phyloP scores from a whole-genome alignment of 2,113 vertebrate species.

The Microcebus lehilahytsara region DNA sequence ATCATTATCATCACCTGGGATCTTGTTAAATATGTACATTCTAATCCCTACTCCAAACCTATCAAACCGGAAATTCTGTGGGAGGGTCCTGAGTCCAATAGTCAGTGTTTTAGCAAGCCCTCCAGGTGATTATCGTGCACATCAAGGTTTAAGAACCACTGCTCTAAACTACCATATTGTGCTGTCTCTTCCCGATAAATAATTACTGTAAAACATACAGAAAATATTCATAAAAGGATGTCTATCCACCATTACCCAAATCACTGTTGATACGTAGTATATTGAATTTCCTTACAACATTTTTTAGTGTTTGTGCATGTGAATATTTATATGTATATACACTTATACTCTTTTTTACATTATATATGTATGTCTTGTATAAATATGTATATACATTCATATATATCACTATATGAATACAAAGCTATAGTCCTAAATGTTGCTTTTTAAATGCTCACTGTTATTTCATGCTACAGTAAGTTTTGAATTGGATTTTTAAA shows the following conservation, averaged over 20 bases:
- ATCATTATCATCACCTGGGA: neutral
- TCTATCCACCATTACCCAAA: neutral
- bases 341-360: neutral
- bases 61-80: neutral
- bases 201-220: neutral
- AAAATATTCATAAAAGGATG: neutral
- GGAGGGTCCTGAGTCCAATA: no score
- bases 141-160: neutral
- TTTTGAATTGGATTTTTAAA: neutral
- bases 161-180: rapidly evolving
- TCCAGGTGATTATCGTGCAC: neutral
- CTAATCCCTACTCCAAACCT: neutral
- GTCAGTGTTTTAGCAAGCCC: neutral
- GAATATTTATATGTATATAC: neutral
- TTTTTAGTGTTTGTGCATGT: neutral
- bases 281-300: neutral
- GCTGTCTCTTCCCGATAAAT: neutral
- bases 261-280: neutral
- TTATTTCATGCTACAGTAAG: neutral
- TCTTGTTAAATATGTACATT: neutral
- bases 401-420: neutral
- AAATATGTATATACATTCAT: neutral
- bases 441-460: neutral
- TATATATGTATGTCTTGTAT: neutral
- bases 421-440: neutral